Base-by-base conservation (phyloP, 1,140 invertebrate genomes). In the Monochamus saltuarius region DNA sequence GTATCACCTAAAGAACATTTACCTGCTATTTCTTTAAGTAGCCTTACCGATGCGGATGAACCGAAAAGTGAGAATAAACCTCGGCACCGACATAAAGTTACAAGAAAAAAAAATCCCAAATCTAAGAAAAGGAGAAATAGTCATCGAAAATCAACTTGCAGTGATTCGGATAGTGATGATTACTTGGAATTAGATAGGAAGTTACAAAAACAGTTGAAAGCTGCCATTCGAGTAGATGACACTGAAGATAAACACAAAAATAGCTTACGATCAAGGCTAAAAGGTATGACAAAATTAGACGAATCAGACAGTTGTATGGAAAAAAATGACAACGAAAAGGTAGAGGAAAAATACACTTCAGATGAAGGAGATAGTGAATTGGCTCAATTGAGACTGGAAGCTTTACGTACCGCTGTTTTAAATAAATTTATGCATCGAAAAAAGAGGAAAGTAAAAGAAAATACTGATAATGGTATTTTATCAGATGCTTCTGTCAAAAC, bases 11-110 rank as follows among this genome's bases (percentile, higher is more conserved):
- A 58, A 59, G 69, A 74, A 65, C 57, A 62, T 60, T 71, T 74
- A 71, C 56, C 58, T 56, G 71, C 55, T 58, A 65, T 74, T 67
- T 74, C 69, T 71, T 73, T 75, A 64, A 75, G 72, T 61, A 74
- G 72, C 54, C 54, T 73, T 51, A 73, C 70, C 43, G 71, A 72
- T 22, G 45, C 45, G 36, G 72, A 69, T 51, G 43, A 34, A 46
- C 14, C 49, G 46, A 8, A 47, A 50, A 22, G 37, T 40, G 6
- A 17, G 38, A 50, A 52, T n/a, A 39, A 65, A 52, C 34, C 37
- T 10, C 7, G 40, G 7, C 56, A 62, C 43, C 19, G 37, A 4
- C 52, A 37, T 14, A 62, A 54, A 19, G 10, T 22, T n/a, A 42
- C 53, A 57, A 43, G 13, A 34, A 37, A 46, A 37, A 61, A 13